Conservation (phyloP, 2,113 vertebrate species). For the human region GRCh38 chr20:58718501-58719000, state of each 20-base stretch:
- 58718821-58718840: not conserved
- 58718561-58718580: not conserved
- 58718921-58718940: not conserved
- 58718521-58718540: not conserved
- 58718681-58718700: not conserved
- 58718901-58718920: not conserved
- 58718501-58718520: not conserved
- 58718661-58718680: not conserved
- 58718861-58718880: accelerated
- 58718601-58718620: not conserved
- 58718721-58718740: not conserved
- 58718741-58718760: too few species aligned
- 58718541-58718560: not conserved
- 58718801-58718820: not conserved
- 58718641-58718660: not conserved
- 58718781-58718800: not conserved
- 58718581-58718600: not conserved
- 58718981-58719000: not conserved
- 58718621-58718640: not conserved
- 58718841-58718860: accelerated
- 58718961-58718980: not conserved
- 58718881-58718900: accelerated
- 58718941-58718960: not conserved
- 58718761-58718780: not conserved
- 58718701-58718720: too few species aligned